Conservation (phyloP, 2,113 vertebrate genomes). For the Coptodon rendalli region DNA sequence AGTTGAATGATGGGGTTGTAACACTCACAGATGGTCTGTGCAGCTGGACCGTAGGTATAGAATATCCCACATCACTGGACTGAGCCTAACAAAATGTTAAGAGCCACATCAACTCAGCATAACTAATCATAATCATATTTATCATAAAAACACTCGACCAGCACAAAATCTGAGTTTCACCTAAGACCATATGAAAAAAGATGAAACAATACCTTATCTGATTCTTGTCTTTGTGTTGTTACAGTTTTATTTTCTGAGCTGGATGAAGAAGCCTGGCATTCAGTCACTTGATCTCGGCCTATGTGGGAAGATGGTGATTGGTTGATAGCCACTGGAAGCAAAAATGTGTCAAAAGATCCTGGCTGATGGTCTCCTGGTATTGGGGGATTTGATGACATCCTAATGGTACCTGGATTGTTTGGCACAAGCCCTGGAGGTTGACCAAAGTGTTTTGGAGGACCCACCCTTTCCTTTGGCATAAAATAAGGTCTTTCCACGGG, state of each 20-base stretch:
- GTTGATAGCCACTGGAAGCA: background rate
- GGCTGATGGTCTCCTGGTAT: background rate
- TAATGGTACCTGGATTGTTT: background rate
- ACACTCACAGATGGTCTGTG: background rate
- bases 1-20: background rate
- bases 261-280: background rate
- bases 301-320: background rate
- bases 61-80: background rate
- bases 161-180: background rate
- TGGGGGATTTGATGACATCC: background rate
- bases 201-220: slow-evolving; percentile 23
- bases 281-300: background rate
- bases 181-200: background rate
- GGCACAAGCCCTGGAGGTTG: background rate
- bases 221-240: background rate
- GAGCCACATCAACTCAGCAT: background rate
- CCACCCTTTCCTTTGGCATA: background rate
- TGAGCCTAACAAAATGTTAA: background rate
- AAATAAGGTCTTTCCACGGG: background rate
- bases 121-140: background rate
- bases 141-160: background rate
- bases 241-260: background rate
- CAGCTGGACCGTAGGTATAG: background rate
- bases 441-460: background rate
- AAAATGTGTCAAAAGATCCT: background rate